Evolutionary conservation across 2,797 vertebrate species (phyloP).

Genomic region (Enteromius radiatus): DNA sequence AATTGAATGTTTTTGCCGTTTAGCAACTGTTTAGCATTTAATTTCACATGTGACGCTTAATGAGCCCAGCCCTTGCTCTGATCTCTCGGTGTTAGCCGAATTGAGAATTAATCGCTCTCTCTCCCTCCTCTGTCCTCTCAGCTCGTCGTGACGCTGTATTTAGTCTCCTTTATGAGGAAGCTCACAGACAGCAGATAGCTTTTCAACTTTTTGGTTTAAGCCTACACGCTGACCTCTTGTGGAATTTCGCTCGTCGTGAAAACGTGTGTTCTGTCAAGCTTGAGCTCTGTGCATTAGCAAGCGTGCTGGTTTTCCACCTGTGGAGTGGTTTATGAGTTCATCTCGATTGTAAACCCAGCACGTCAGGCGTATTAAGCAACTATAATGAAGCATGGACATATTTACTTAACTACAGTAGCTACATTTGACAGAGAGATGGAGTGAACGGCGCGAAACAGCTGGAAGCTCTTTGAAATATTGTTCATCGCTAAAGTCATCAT

Average conservation of each 20-base stretch:
- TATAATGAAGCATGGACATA: not conserved
- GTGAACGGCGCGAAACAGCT: constrained; percentile 5
- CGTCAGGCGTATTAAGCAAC: constrained; percentile 17
- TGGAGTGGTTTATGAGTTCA: constrained; percentile 30
- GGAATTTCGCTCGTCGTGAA: constrained; percentile 9
- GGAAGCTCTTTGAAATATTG: constrained; percentile 29
- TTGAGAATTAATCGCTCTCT: constrained; percentile 51
- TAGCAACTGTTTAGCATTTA: constrained; percentile 50
- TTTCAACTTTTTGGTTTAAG: constrained; percentile 42
- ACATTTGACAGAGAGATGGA: constrained; percentile 2
- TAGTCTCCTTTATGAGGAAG: not conserved
- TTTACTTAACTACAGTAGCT: not conserved
- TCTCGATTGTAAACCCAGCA: not conserved
- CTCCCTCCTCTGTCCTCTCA: not conserved
- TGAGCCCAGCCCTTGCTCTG: constrained; percentile 37
- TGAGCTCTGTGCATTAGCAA: constrained; percentile 41
- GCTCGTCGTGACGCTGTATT: constrained; percentile 8
- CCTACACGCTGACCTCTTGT: constrained; percentile 29
- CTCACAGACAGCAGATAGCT: constrained; percentile 35
- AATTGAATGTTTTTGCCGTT: constrained; percentile 52
- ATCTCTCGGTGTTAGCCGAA: constrained; percentile 42
- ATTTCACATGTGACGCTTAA: constrained; percentile 46
- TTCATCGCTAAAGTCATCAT: not conserved
- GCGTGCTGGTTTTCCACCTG: constrained; percentile 27
- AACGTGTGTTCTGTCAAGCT: constrained; percentile 38